These are phyloP conservation scores for Creontiades dilutus DNA, from an alignment of 2,888 invertebrate species.

Conservation along the genomic window DNA sequence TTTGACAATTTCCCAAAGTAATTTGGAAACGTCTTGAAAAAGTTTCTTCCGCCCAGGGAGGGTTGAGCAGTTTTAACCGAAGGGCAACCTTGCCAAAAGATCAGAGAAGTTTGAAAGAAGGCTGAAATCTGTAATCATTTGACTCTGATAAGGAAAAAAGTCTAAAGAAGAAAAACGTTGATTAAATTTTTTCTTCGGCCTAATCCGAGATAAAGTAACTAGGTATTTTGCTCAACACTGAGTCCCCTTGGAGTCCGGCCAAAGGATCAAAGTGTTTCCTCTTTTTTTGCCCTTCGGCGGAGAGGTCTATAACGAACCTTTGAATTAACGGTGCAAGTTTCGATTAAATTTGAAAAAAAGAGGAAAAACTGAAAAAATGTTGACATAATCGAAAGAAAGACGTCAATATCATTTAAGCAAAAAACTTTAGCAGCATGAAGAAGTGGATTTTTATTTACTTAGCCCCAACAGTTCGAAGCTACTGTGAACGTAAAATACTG, in stretches of 20 bases:
- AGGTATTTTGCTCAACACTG: constrained; percentile 18
- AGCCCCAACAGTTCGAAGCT: no score
- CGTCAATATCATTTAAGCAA: not conserved
- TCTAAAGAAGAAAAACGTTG: constrained; percentile 13
- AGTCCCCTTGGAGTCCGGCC: constrained; percentile 12
- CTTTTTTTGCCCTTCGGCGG: constrained; percentile 22
- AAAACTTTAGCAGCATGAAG: not conserved
- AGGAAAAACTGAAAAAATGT: not conserved
- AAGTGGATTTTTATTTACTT: no score
- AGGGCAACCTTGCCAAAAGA: constrained; percentile 4
- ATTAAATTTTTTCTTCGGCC: constrained; percentile 37
- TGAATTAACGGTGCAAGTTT: constrained; percentile 45
- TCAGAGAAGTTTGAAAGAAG: constrained; percentile 23
- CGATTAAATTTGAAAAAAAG: constrained; percentile 9
- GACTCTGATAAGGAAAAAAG: not conserved
- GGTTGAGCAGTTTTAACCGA: not conserved
- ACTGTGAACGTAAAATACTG: no score
- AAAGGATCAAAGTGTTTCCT: constrained; percentile 47
- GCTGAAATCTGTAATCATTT: constrained; percentile 13
- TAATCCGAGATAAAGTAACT: constrained; percentile 53
- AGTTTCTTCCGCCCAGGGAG: not conserved
- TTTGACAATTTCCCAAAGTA: not conserved
- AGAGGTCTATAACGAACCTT: constrained; percentile 20
- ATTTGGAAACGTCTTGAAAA: not conserved
- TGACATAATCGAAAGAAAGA: constrained; percentile 26